Evolutionary conservation across 2,797 vertebrate species (phyloP), one percentile per base, ranked within the genome.

Genomic region (Gymnoscopelus braueri): DNA sequence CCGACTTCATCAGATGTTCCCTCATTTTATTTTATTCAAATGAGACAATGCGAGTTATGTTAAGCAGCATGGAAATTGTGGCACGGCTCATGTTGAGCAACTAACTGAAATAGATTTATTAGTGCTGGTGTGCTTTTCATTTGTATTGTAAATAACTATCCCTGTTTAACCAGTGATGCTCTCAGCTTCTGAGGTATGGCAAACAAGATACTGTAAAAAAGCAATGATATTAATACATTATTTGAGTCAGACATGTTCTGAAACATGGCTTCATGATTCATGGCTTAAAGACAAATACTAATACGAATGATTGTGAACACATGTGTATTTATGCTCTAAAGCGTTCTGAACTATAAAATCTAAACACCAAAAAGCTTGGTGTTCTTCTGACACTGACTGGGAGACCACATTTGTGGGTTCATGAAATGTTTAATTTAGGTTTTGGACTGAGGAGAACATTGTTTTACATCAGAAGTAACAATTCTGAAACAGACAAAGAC

Each of bases 1-100:
- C 83, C 79, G 83, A 73, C 87, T 72, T 72, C 75, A 65, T 75
- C 86, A 91, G 87, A 90, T 82, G 15, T 68, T 86, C 78, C 74
- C 75, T 83, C 75, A 32, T 84, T 88, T 92, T 74, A 86, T 87
- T 88, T 89, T 81, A 88, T 89, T 88, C 81, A 89, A 89, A 91
- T 87, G 82, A 81, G 81, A 77, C 69, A 47, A 70, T 72, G 62
- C 74, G 50, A 72, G 77, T 78, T 78, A 82, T 88, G 87, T 87
- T 81, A 85, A 88, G 79, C 80, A 77, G 80, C 77, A 63, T 74
- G 71, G 64, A 82, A 87, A 88, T 83, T 85, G 75, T 78, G 84
- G 67, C 70, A 87, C 80, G 77, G 83, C 72, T 85, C 79, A 76
- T 81, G 83, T 88, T 78, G 57, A 79, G 80, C 82, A 87, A 77